These are phyloP conservation scores for Sebastes iracundus DNA, from an alignment of 2,797 vertebrate genomes.

Conservation along the genomic window DNA sequence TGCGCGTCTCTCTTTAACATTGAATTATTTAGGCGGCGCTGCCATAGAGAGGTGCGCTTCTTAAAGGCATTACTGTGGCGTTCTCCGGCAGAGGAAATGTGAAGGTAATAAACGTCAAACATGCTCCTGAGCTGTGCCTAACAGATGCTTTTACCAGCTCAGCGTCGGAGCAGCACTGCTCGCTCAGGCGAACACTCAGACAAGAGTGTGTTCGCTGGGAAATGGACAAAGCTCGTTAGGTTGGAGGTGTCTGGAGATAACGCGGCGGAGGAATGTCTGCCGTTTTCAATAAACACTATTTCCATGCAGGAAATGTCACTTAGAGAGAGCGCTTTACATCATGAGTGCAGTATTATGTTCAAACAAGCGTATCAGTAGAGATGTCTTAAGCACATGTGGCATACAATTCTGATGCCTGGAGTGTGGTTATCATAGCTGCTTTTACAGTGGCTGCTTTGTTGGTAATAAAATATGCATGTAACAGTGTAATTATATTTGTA, in stretches of 20 bases:
- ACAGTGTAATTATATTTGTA: slow-evolving; percentile 30
- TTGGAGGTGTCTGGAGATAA: slow-evolving; percentile 83
- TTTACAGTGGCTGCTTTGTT: slow-evolving; percentile 33
- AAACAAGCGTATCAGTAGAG: slow-evolving; percentile 66
- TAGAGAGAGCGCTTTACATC: slow-evolving; percentile 72
- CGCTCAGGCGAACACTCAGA: slow-evolving; percentile 76
- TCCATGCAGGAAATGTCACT: slow-evolving; percentile 77
- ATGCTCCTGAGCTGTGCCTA: slow-evolving; percentile 79
- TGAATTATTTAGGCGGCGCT: slow-evolving; percentile 87
- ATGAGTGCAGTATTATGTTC: slow-evolving; percentile 66
- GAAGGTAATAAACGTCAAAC: slow-evolving; percentile 84
- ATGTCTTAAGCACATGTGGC: slow-evolving; percentile 65
- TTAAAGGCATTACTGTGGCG: slow-evolving; percentile 79
- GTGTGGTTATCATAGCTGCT: slow-evolving; percentile 15
- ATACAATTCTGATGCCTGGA: slow-evolving; percentile 2
- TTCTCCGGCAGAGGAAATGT: slow-evolving; percentile 80
- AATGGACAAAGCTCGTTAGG: slow-evolving; percentile 86
- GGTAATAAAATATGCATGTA: slow-evolving; percentile 55
- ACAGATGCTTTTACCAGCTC: slow-evolving; percentile 87
- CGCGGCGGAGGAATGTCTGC: slow-evolving; percentile 76
- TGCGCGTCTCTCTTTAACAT: slow-evolving; percentile 79
- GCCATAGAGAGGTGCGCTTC: slow-evolving; percentile 78
- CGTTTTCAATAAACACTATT: slow-evolving; percentile 81
- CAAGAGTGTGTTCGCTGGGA: slow-evolving; percentile 76
- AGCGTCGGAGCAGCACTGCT: slow-evolving; percentile 74